Conservation (phyloP, 2,113 vertebrate species). For the Recurvirostra avosetta region DNA sequence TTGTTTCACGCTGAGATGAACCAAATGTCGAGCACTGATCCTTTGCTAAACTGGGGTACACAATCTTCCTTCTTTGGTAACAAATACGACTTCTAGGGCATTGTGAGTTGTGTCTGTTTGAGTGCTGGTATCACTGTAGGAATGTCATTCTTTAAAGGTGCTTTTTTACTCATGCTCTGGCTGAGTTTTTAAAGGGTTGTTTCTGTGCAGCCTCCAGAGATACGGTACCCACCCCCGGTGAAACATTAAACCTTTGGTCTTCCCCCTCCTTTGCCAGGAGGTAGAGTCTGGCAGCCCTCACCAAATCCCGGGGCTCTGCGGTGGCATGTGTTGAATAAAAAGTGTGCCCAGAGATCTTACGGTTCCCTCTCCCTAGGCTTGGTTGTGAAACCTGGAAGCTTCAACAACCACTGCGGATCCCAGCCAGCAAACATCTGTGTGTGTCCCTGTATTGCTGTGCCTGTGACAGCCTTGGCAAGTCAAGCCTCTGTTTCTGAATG, state of each 20-base stretch:
- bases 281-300: neutral
- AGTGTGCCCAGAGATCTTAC: neutral
- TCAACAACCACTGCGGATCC: neutral
- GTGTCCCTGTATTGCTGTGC: neutral
- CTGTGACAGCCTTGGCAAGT: neutral
- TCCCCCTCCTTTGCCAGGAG: neutral
- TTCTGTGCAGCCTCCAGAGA: neutral
- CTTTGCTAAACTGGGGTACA: neutral
- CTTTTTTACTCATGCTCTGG: neutral
- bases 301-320: neutral
- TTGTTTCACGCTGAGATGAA: neutral
- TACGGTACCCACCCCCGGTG: neutral
- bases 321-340: neutral
- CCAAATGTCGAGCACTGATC: neutral
- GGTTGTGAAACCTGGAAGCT: neutral
- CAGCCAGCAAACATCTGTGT: neutral
- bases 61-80: neutral
- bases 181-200: neutral
- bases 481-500: neutral
- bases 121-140: neutral
- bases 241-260: neutral
- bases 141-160: neutral
- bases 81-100: neutral
- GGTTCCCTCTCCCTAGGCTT: neutral
- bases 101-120: neutral